Evolutionary conservation across 2,113 vertebrate species (phyloP), one percentile per base, ranked within the genome.

Genomic region (Bubo scandiacus): DNA sequence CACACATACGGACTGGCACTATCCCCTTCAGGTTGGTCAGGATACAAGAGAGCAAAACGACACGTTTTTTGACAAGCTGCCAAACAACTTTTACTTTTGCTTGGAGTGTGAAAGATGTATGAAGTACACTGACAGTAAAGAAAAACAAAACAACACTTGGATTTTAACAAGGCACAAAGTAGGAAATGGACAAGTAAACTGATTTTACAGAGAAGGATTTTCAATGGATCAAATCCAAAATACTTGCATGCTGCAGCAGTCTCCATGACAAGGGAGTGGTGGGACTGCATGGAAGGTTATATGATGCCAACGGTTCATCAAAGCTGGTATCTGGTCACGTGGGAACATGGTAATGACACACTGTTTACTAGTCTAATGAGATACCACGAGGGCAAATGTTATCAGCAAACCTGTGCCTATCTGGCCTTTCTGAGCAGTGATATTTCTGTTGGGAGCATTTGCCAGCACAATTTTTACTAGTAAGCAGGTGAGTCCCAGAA

Each of bases 251-350:
- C 54, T 80, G 80, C 88, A 86, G 47, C 62, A 77, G 58, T 21
- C 34, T 38, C n/a, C 0, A 1, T 15, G 79, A 10, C 30, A 34
- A 25, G 52, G 70, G 40, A 40, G 66, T 3, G 2, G 11, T 19
- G 79, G 54, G 36, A 34, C 49, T 19, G 40, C 5, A 1, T 1
- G 14, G 59, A 45, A 45, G 34, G 26, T 4, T 36, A 1, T 0
- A 32, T 1, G 4, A 38, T 88, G 66, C 57, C 66, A 62, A 14
- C 0, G 3, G 13, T 9, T 17, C 66, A 67, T 32, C 47, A 70
- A 8, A 34, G 75, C n/a, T 66, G 61, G 1, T n/a, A 15, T 27
- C 36, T 87, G 70, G 1, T 49, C 22, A 26, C 55, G n/a, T 26
- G 32, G n/a, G 36, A 32, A 13, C 38, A 40, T 0, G 4, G 36